phyloP scores from a whole-genome alignment of 2,113 vertebrate genomes.

The Pyxicephalus adspersus region DNA sequence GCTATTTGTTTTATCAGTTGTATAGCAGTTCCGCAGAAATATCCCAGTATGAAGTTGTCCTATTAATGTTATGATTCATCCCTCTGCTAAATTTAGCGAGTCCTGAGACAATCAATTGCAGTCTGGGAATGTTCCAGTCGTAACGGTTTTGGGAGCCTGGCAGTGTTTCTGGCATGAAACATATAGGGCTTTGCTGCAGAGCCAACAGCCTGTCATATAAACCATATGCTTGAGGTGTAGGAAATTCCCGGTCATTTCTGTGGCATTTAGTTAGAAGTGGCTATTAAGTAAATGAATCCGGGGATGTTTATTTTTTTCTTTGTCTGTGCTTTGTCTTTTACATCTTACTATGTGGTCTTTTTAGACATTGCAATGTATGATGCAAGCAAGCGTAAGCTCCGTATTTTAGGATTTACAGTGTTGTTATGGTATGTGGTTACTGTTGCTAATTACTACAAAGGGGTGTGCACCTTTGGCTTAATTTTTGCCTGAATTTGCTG shows the following conservation, averaged over 20 bases:
- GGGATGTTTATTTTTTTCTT: not conserved
- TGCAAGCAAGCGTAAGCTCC: no score
- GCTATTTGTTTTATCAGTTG: not conserved
- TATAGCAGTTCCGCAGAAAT: not conserved
- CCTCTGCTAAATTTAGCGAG: constrained; percentile 74
- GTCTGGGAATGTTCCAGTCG: constrained; percentile 78
- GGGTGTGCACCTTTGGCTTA: no score
- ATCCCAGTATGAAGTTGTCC: not conserved
- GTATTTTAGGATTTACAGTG: no score
- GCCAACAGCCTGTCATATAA: constrained; percentile 66
- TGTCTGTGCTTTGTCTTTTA: not conserved
- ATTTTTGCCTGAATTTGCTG: no score
- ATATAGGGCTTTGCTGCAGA: constrained; percentile 77
- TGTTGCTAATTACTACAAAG: no score
- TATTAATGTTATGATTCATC: constrained; percentile 24
- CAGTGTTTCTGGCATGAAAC: constrained; percentile 59
- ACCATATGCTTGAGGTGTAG: constrained; percentile 17
- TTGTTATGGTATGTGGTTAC: no score
- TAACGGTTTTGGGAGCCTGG: constrained; percentile 73
- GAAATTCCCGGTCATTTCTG: constrained; percentile 27
- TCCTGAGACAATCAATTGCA: constrained; percentile 67
- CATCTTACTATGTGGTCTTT: not conserved
- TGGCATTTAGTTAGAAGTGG: constrained; percentile 21
- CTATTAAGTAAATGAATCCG: not conserved
- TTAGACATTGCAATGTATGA: no score